Conservation (phyloP, 2,113 vertebrate genomes). For the Donacobius atricapilla region DNA sequence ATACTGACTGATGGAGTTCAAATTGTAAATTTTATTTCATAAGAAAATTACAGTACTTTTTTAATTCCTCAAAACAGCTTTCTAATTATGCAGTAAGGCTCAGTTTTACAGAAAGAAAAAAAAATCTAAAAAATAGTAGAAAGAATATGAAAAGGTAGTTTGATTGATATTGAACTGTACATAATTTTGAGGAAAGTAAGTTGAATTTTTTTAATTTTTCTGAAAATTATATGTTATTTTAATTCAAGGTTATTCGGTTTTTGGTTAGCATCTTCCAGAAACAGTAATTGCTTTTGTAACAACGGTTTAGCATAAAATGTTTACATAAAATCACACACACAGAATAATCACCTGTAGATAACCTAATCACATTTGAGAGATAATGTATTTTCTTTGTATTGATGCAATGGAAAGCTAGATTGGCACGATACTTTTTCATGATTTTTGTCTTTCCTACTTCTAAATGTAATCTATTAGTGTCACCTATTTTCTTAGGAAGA, state of each 20-base stretch:
- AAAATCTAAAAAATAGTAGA: background rate
- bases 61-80: background rate
- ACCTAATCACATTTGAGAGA: background rate
- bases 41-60: background rate
- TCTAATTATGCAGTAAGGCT: background rate
- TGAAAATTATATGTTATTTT: conserved; percentile 16
- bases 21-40: background rate
- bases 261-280: background rate
- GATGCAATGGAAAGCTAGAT: background rate
- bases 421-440: background rate
- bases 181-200: background rate
- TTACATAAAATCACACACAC: background rate
- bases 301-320: background rate
- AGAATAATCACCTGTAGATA: background rate
- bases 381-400: background rate
- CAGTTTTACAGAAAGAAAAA: background rate
- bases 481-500: background rate
- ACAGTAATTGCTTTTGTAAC: background rate
- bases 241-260: conserved; percentile 33
- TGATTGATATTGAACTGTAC: background rate
- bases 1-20: background rate
- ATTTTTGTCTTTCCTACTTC: background rate
- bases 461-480: background rate
- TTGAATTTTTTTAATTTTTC: background rate
- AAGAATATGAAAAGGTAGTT: background rate